Base-by-base conservation (phyloP, 1,140 invertebrate genomes). In the Tenebrio molitor region DNA sequence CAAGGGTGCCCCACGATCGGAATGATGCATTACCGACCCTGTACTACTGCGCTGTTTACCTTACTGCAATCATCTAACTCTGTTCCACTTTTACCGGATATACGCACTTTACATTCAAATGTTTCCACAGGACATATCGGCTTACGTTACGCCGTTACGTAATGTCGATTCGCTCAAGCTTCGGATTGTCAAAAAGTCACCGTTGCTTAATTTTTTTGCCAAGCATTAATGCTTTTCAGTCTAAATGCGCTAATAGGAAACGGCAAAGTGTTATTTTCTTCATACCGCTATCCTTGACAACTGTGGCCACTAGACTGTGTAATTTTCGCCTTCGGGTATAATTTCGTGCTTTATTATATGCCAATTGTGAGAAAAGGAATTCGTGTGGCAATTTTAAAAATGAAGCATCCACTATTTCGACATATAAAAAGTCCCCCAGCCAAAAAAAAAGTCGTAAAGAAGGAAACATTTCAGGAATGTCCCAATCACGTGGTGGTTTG, bases 81-180 rank as follows among this genome's bases (percentile, higher is more conserved):
- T 50, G 66, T 69, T 69, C 66, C 44, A 69, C 66, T 69, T 69
- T 69, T 69, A 69, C 66, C 66, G 66, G 66, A 69, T 69, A 69
- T 69, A 69, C 66, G 66, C 66, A 69, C 42, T 53, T 53, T 50
- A 69, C 66, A 69, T 69, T 69, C 42, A 69, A 69, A 69, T 66
- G 36, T 42, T 66, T 66, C 42, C 39, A 29, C 50, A 58, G 50
- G 23, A 58, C 21, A 58, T 58, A 58, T 7, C 23, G 12, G 12
- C 23, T 58, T 58, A 29, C 50, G 16, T 50, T 50, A 8, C 17
- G 25, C 25, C 8, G 23, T 58, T 58, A 58, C 50, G 12, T 58
- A 58, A 58, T 23, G 10, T 5, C 36, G 2, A 5, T 7, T 39
- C 36, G 36, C 29, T 33, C 29, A 50, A 21, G 23, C 7, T n/a